phyloP scores from a whole-genome alignment of 92 coral and sea anemone species.

The Bergia puertoricense region DNA sequence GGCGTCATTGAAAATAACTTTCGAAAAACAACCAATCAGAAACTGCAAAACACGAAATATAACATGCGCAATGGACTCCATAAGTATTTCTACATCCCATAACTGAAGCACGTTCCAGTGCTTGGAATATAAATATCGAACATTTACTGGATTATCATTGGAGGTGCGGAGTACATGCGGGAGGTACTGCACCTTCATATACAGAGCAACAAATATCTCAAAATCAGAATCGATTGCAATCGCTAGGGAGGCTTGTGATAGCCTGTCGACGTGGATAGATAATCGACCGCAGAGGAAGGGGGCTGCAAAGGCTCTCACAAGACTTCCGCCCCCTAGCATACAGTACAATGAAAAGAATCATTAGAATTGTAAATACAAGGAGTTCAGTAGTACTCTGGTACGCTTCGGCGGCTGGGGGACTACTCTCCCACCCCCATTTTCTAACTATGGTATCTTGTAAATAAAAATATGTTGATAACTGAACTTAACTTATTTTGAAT shows the following conservation, averaged over 20 bases:
- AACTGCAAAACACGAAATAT: background rate
- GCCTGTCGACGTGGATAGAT: slow-evolving; percentile 14
- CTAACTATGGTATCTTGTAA: no score
- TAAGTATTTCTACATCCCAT: background rate
- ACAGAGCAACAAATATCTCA: background rate
- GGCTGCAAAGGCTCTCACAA: slow-evolving; percentile 14
- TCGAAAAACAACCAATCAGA: background rate
- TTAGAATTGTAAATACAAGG: no score
- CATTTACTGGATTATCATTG: background rate
- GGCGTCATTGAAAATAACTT: no score
- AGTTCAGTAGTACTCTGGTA: background rate
- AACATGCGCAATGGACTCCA: background rate
- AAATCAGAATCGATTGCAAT: no score
- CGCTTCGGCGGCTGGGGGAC: slow-evolving; percentile 1
- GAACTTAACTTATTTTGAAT: no score
- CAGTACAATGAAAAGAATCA: background rate
- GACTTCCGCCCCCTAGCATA: slow-evolving; percentile 20
- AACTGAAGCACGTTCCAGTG: background rate
- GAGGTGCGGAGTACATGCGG: background rate
- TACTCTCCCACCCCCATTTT: slow-evolving; percentile 21
- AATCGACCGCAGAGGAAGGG: slow-evolving; percentile 6
- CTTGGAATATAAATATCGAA: background rate
- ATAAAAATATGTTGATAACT: no score
- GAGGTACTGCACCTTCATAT: background rate
- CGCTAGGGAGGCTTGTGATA: slow-evolving; percentile 17